These are phyloP conservation scores for Danio jaintianensis DNA, from an alignment of 2,797 vertebrate species.

Conservation along the genomic window DNA sequence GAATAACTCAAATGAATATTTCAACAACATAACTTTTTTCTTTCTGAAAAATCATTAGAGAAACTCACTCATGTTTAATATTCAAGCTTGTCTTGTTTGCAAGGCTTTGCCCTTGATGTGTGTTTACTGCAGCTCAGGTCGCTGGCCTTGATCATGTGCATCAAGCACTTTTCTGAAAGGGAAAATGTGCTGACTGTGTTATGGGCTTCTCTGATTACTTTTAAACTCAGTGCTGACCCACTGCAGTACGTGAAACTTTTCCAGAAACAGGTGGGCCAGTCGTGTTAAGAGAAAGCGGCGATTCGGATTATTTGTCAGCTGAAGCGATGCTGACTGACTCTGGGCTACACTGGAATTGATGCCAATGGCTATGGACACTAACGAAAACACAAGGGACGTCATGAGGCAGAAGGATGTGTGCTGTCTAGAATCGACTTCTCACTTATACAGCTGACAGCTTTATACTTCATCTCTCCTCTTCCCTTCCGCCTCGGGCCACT, in stretches of 20 bases:
- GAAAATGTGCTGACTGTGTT: constrained; percentile 37
- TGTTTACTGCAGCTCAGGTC: background rate
- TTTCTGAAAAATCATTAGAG: background rate
- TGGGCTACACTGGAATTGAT: constrained; percentile 38
- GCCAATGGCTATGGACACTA: constrained; percentile 25
- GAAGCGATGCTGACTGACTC: constrained; percentile 20
- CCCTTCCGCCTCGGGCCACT: background rate
- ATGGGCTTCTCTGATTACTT: constrained; percentile 32
- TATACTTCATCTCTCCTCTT: constrained; percentile 14
- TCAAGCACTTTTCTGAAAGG: constrained; percentile 39
- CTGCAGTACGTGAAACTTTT: constrained; percentile 30
- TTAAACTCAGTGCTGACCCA: constrained; percentile 27
- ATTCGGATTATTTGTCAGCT: constrained; percentile 1
- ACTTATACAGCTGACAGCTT: constrained; percentile 20
- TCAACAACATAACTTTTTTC: background rate
- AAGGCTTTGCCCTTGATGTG: constrained; percentile 12
- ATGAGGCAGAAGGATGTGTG: constrained; percentile 10
- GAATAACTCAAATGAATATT: background rate
- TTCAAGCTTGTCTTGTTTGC: constrained; percentile 24
- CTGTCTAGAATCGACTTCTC: constrained; percentile 16
- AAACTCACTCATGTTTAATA: constrained; percentile 2
- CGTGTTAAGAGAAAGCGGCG: background rate
- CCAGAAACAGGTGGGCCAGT: constrained; percentile 11
- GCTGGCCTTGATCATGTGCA: constrained; percentile 38
- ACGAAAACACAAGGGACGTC: constrained; percentile 38